These are phyloP conservation scores for Ceyx melanurus DNA, from an alignment of 2,113 vertebrate species.

Conservation along the genomic window DNA sequence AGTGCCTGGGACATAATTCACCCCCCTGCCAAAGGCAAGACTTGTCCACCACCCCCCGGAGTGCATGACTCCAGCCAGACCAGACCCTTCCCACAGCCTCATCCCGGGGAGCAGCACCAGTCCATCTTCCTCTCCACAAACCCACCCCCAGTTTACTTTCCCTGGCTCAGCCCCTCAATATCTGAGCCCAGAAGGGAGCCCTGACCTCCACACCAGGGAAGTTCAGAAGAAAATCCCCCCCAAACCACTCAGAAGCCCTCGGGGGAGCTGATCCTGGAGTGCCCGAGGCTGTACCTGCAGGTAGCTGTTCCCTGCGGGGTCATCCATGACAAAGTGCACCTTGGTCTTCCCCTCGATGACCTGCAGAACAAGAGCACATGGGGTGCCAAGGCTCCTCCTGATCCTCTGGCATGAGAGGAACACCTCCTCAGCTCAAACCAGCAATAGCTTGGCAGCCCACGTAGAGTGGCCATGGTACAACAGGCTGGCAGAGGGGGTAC, in stretches of 20 bases:
- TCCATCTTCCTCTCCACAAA: neutral
- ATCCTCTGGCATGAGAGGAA: neutral
- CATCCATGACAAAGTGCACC: constrained; percentile 85
- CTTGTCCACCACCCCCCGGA: rapidly evolving
- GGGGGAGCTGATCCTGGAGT: rapidly evolving
- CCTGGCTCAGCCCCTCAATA: rapidly evolving
- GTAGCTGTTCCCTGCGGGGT: constrained; percentile 95
- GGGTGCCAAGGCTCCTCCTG: rapidly evolving
- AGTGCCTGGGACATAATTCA: rapidly evolving
- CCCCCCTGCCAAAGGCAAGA: rapidly evolving
- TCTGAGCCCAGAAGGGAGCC: rapidly evolving
- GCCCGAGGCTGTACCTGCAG: constrained; percentile 75
- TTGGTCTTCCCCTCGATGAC: constrained; percentile 76
- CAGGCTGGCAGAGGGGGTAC: too few species aligned
- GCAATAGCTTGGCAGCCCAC: rapidly evolving
- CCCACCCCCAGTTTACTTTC: neutral
- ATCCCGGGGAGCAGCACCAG: rapidly evolving
- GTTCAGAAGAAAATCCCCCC: rapidly evolving
- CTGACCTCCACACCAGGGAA: rapidly evolving
- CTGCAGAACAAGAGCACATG: neutral
- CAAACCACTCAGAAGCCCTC: rapidly evolving
- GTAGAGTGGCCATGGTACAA: rapidly evolving
- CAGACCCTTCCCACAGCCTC: rapidly evolving
- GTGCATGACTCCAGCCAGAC: rapidly evolving
- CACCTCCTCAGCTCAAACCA: rapidly evolving